Evolutionary conservation across 2,113 vertebrate species (phyloP).

Genomic region (Istiophorus platypterus): DNA sequence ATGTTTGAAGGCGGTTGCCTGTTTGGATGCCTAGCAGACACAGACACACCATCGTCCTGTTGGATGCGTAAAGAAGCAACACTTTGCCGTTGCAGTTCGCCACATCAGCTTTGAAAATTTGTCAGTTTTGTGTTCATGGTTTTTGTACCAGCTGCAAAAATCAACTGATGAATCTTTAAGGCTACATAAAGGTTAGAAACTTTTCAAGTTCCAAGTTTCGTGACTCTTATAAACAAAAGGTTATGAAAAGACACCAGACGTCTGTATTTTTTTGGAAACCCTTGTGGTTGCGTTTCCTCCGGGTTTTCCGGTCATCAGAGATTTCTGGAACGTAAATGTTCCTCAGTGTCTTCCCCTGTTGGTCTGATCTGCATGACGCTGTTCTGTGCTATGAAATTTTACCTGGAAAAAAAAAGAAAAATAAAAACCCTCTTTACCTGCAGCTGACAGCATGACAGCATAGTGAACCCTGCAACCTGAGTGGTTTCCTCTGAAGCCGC

Average conservation of each 20-base stretch:
- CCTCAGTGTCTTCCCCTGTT: slow-evolving; percentile 36
- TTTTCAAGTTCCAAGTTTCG: not conserved
- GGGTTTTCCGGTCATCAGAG: not conserved
- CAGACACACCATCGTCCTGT: too few species aligned
- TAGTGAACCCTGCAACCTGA: slow-evolving; percentile 15
- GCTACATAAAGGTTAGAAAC: not conserved
- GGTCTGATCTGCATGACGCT: slow-evolving; percentile 48
- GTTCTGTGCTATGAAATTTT: slow-evolving; percentile 8
- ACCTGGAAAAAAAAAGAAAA: not conserved
- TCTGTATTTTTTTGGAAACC: not conserved
- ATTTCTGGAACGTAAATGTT: slow-evolving; percentile 1
- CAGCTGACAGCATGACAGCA: slow-evolving; percentile 36
- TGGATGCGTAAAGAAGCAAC: not conserved
- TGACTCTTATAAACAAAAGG: not conserved
- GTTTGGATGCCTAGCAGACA: too few species aligned
- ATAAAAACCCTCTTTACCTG: not conserved
- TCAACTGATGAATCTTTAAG: not conserved
- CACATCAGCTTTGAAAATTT: not conserved
- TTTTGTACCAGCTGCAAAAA: slow-evolving; percentile 16
- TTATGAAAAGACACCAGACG: not conserved
- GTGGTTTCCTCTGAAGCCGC: slow-evolving; percentile 25
- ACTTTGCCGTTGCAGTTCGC: not conserved
- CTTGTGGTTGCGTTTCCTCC: not conserved
- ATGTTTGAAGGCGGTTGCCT: too few species aligned
- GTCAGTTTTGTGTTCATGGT: not conserved